A percentile compares a stretch with the other conserved stretches of the same genome.
phyloP scores from a whole-genome alignment of 2,888 invertebrate species.

The Rhimphoctona megacephalus region DNA sequence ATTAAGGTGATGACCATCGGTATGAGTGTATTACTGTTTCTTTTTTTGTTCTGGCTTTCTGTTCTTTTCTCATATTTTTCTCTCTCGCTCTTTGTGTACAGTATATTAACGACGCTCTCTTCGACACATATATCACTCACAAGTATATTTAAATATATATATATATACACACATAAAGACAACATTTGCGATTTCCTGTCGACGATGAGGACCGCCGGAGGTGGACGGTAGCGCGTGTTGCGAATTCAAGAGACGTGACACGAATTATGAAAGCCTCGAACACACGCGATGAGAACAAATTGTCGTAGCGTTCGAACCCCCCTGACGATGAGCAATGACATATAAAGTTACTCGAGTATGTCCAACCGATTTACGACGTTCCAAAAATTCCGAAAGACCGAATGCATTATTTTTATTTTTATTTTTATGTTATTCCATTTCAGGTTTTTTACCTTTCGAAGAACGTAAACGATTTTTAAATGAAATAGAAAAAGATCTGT shows the following conservation, averaged over 20 bases:
- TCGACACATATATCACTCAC: conserved; percentile 23
- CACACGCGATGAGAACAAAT: conserved; percentile 61
- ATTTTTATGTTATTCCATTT: not conserved
- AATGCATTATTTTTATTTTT: not conserved
- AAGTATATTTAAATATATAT: conserved; percentile 10
- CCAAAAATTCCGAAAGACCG: not conserved
- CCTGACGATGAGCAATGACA: conserved; percentile 11
- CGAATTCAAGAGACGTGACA: conserved; percentile 63
- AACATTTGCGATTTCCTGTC: conserved; percentile 60
- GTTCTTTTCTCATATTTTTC: conserved; percentile 9
- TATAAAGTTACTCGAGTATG: conserved; percentile 1
- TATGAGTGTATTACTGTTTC: not conserved
- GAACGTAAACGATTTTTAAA: not conserved
- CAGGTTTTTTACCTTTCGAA: no score
- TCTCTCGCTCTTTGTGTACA: not conserved
- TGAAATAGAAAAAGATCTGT: not conserved
- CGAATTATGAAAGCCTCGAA: conserved; percentile 58
- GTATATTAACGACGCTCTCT: conserved; percentile 41
- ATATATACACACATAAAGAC: not conserved
- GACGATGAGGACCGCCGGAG: conserved; percentile 42
- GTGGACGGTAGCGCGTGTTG: conserved; percentile 55
- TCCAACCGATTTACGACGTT: not conserved
- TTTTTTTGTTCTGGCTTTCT: conserved; percentile 10
- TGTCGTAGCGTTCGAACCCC: conserved; percentile 27
- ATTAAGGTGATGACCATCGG: conserved; percentile 5